A percentile compares a stretch with the other conserved stretches of the same genome.
Evolutionary conservation across 2,797 vertebrate genomes (phyloP).

Genomic region (Smutsia temminckii): DNA sequence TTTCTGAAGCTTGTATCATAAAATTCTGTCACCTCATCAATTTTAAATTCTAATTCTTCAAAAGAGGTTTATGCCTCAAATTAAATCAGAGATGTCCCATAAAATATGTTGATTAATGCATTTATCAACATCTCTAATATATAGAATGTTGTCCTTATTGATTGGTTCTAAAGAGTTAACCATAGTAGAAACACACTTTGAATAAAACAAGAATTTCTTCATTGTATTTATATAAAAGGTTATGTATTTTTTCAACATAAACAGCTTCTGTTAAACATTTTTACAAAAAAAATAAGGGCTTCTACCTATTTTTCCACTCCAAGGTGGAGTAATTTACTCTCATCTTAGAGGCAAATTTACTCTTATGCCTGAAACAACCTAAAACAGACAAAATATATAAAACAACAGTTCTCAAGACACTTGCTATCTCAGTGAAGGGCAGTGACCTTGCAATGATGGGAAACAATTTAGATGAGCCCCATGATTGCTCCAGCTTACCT

Average conservation of each 20-base stretch:
- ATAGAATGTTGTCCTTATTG: not conserved
- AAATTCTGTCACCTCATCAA: constrained; percentile 51
- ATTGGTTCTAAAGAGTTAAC: constrained; percentile 8
- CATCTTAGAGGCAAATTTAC: not conserved
- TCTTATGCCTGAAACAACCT: not conserved
- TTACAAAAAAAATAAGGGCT: not conserved
- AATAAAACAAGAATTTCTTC: constrained; percentile 4
- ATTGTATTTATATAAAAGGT: constrained; percentile 25
- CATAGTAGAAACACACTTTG: not conserved
- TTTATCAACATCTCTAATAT: constrained; percentile 34
- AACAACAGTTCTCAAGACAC: not conserved
- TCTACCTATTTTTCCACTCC: not conserved
- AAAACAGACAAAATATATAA: not conserved
- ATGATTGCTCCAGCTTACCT: not conserved
- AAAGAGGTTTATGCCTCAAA: constrained; percentile 46
- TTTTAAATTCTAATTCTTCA: constrained; percentile 61
- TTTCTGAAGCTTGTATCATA: not conserved
- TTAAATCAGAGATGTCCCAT: constrained; percentile 10
- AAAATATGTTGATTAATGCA: constrained; percentile 46
- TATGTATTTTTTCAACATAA: constrained; percentile 11
- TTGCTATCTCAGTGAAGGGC: not conserved
- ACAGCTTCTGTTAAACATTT: not conserved
- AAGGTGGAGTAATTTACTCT: not conserved
- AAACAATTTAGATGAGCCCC: not conserved
- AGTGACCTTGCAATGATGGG: not conserved